Conservation (phyloP, 2,888 invertebrate genomes). For the Eupithecia subfuscata region DNA sequence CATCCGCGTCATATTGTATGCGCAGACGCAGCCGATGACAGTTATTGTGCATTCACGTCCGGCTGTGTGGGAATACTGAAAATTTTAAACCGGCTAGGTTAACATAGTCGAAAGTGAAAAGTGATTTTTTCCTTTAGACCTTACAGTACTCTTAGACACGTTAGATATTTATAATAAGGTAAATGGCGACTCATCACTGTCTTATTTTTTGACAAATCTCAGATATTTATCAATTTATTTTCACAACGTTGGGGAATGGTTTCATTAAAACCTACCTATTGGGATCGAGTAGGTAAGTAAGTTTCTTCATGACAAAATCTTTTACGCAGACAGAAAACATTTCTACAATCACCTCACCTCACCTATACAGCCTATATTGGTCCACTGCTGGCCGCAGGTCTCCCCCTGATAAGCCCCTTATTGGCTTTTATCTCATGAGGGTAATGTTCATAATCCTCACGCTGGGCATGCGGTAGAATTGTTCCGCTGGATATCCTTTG, state of each 20-base stretch:
- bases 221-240: neutral
- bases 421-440: no score
- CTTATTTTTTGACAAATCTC: neutral
- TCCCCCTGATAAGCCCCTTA: no score
- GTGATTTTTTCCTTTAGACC: no score
- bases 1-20: constrained; percentile 57
- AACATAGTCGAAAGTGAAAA: neutral
- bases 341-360: no score
- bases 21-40: constrained; percentile 60
- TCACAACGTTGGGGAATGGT: neutral
- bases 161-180: no score
- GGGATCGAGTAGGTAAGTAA: neutral
- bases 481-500: no score
- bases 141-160: no score
- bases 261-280: neutral
- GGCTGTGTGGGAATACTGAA: constrained; percentile 41
- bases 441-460: no score
- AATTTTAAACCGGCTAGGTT: neutral
- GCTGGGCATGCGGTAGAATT: no score
- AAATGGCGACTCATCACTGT: neutral
- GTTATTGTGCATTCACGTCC: constrained; percentile 65
- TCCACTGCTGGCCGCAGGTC: no score
- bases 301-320: neutral
- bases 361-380: no score
- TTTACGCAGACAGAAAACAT: neutral